A percentile compares a stretch with the other conserved stretches of the same genome.
Evolutionary conservation across 2,113 vertebrate species (phyloP).

Genomic region (Morone chrysops): DNA sequence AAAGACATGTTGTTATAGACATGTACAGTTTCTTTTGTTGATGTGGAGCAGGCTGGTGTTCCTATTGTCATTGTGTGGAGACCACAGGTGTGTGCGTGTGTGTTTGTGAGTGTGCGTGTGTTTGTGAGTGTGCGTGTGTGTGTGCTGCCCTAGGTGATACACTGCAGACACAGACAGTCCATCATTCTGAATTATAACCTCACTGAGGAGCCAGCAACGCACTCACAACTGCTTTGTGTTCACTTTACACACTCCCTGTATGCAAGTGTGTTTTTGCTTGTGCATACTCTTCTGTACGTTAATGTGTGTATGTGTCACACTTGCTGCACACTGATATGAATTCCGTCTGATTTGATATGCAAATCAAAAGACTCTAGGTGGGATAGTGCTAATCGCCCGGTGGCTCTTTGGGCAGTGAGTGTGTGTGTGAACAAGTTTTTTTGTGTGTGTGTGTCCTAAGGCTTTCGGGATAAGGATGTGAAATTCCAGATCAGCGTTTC

Average conservation of each 20-base stretch:
- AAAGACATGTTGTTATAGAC: slow-evolving; percentile 4
- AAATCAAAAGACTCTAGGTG: slow-evolving; percentile 80
- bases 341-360: slow-evolving; percentile 78
- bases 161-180: slow-evolving; percentile 68
- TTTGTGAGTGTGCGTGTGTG: slow-evolving; percentile 37
- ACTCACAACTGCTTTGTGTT: slow-evolving; percentile 65
- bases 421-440: slow-evolving; percentile 13
- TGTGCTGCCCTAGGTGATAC: slow-evolving; percentile 65
- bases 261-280: slow-evolving; percentile 29
- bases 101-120: slow-evolving; percentile 21
- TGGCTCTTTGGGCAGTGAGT: slow-evolving; percentile 63
- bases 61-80: slow-evolving; percentile 27
- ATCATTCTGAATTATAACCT: slow-evolving; percentile 77
- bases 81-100: slow-evolving; percentile 47
- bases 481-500: slow-evolving; percentile 98
- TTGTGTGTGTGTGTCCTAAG: slow-evolving; percentile 69
- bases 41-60: slow-evolving; percentile 46
- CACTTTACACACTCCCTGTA: slow-evolving; percentile 49
- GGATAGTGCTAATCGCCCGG: slow-evolving; percentile 71
- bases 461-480: slow-evolving; percentile 96
- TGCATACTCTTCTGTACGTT: background rate
- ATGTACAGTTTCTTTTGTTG: slow-evolving; percentile 14
- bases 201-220: slow-evolving; percentile 49
- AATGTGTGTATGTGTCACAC: slow-evolving; percentile 63
- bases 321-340: slow-evolving; percentile 76